These are phyloP conservation scores for Zoanthus sansibaricus DNA, from an alignment of 92 coral and sea anemone species.

Conservation along the genomic window DNA sequence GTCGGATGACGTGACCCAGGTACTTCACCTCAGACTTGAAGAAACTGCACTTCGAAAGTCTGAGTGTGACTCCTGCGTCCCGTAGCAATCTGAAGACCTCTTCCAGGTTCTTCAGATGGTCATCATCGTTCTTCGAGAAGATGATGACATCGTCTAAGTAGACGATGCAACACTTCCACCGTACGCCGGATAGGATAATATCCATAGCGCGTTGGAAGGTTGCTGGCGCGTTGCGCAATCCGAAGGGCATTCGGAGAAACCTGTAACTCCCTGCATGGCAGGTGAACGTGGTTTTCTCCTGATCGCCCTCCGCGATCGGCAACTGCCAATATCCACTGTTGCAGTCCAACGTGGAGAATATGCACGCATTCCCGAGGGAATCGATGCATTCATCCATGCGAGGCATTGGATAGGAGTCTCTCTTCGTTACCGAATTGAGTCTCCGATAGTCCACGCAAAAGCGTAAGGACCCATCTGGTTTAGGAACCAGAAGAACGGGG, in stretches of 20 bases:
- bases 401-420: background rate
- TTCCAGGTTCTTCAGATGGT: background rate
- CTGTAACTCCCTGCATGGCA: background rate
- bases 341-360: background rate
- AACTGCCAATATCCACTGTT: slow-evolving; percentile 13
- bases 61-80: background rate
- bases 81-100: background rate
- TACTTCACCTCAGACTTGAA: background rate
- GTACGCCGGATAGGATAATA: background rate
- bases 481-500: too few species aligned
- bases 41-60: background rate
- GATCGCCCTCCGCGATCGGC: background rate
- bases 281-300: background rate
- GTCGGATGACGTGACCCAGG: background rate
- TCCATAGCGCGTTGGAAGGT: background rate
- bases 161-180: background rate
- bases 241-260: background rate
- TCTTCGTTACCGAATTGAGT: background rate
- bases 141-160: background rate
- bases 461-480: too few species aligned
- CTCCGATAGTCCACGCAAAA: too few species aligned
- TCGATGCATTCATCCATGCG: too few species aligned
- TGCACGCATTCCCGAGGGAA: background rate
- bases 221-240: background rate
- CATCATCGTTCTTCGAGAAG: background rate